Evolutionary conservation across 2,888 invertebrate species (phyloP).

Genomic region (Beris chalybata): DNA sequence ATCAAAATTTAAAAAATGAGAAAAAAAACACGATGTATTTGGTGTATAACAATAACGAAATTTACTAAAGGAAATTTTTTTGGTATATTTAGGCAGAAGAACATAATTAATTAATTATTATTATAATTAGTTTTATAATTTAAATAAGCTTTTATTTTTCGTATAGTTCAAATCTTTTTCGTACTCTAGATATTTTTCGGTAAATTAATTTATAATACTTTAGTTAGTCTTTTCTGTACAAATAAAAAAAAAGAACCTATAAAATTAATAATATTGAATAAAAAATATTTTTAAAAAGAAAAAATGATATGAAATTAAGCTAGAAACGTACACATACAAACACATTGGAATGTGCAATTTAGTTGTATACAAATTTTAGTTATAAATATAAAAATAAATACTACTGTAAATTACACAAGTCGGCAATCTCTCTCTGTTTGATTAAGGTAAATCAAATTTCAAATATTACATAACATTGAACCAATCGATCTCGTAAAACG

Average conservation of each 20-base stretch:
- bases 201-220: constrained; percentile 23
- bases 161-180: constrained; percentile 27
- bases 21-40: constrained; percentile 2
- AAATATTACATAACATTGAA: too few relatives aligned
- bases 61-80: constrained; percentile 27
- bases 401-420: background rate
- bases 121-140: constrained; percentile 20
- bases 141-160: constrained; percentile 12
- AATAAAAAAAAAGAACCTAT: constrained; percentile 5
- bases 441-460: too few relatives aligned
- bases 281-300: constrained; percentile 2
- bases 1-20: constrained; percentile 32
- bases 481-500: too few relatives aligned
- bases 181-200: constrained; percentile 13
- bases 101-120: constrained; percentile 22
- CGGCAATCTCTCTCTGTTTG: too few relatives aligned
- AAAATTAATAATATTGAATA: constrained; percentile 6
- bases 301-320: background rate
- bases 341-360: constrained; percentile 11
- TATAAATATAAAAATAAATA: background rate
- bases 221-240: constrained; percentile 25
- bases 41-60: constrained; percentile 28
- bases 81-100: constrained; percentile 34
- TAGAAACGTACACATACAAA: constrained; percentile 1
- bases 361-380: too few relatives aligned